Evolutionary conservation across 2,797 vertebrate species (phyloP).

Genomic region (Chelidonichthys spinosus): DNA sequence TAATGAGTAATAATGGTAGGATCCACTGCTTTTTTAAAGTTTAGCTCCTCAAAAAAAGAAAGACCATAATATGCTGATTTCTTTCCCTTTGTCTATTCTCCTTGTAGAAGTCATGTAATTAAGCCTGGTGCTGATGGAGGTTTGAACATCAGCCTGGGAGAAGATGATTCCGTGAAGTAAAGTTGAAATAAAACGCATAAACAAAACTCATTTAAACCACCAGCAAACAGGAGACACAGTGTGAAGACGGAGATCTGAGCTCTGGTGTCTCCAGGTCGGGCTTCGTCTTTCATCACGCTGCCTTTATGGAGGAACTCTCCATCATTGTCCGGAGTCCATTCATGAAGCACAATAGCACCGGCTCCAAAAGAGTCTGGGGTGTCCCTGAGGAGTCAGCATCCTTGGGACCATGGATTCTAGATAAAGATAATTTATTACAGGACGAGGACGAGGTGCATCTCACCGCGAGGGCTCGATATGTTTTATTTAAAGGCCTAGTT

Average conservation of each 20-base stretch:
- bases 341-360: conserved; percentile 55
- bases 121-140: not conserved
- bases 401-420: conserved; percentile 72
- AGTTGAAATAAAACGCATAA: not conserved
- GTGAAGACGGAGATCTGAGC: conserved; percentile 1
- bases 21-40: not conserved
- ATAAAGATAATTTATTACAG: conserved; percentile 78
- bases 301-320: conserved; percentile 25
- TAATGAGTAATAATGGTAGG: not conserved
- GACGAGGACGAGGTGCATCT: conserved; percentile 37
- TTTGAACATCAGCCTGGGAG: not conserved
- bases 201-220: not conserved
- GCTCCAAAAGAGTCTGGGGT: conserved; percentile 39
- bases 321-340: conserved; percentile 46
- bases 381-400: conserved; percentile 64
- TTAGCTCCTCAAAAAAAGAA: not conserved
- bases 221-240: not conserved
- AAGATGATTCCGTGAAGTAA: not conserved
- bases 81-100: not conserved
- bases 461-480: conserved; percentile 46
- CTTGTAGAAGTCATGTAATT: not conserved
- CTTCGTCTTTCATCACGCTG: conserved; percentile 10
- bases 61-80: not conserved
- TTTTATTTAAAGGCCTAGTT: conserved; percentile 76
- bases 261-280: not conserved